Conservation (phyloP, 1,140 invertebrate genomes). For the Probaryconus sp. region DNA sequence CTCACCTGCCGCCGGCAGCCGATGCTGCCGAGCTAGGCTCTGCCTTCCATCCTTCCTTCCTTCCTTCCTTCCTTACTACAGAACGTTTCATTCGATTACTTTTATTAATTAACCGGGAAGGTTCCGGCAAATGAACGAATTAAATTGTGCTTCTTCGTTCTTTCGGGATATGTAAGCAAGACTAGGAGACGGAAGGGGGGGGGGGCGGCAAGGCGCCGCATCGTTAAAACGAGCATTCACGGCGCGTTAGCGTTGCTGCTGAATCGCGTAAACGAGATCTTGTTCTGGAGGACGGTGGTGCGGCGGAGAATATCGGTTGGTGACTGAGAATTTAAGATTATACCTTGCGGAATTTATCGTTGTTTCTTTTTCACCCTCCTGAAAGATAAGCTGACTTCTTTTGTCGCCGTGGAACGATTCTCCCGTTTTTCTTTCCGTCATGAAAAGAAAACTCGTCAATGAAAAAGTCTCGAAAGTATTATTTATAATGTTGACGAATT, state of each 20-base stretch:
- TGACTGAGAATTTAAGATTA: constrained; percentile 50
- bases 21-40: constrained; percentile 41
- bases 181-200: constrained; percentile 19
- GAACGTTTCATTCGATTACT: constrained; percentile 72
- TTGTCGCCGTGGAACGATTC: constrained; percentile 27
- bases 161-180: constrained; percentile 54
- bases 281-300: constrained; percentile 32
- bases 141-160: constrained; percentile 67
- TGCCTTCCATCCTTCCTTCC: constrained; percentile 20
- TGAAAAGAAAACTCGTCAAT: constrained; percentile 31
- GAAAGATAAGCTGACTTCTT: constrained; percentile 39
- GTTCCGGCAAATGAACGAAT: constrained; percentile 69
- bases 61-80: constrained; percentile 53
- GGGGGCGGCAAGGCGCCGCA: constrained; percentile 24
- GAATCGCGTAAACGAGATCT: constrained; percentile 57
- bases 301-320: constrained; percentile 39
- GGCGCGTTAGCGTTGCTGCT: constrained; percentile 51
- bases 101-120: constrained; percentile 72
- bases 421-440: constrained; percentile 26
- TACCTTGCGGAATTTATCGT: constrained; percentile 42
- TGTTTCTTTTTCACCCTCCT: constrained; percentile 26
- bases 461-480: constrained; percentile 3
- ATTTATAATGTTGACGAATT: constrained; percentile 3
- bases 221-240: constrained; percentile 57
- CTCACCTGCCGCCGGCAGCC: constrained; percentile 69